Conservation (phyloP, 2,888 invertebrate species). For the Steinernema hermaphroditum region DNA sequence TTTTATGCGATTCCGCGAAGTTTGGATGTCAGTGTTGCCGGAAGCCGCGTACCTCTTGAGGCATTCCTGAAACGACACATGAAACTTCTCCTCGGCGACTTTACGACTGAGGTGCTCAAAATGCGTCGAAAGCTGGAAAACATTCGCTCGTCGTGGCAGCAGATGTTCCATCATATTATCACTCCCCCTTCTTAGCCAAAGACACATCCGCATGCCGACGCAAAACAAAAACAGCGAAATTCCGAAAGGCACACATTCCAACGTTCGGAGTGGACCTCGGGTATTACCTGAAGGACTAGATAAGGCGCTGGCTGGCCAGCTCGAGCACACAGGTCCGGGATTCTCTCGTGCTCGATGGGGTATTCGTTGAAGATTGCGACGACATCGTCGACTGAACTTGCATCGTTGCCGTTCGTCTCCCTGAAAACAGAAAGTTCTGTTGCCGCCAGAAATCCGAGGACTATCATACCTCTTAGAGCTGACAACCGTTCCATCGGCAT, state of each 20-base stretch:
- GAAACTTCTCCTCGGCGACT: slow-evolving; percentile 22
- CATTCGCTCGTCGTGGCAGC: not conserved
- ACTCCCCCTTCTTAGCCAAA: slow-evolving; percentile 8
- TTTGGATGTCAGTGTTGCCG: slow-evolving; percentile 79
- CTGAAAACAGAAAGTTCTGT: slow-evolving; percentile 15
- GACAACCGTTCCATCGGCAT: slow-evolving; percentile 43
- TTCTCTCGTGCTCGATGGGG: slow-evolving; percentile 85
- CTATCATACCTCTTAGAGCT: slow-evolving; percentile 12
- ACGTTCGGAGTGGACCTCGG: slow-evolving; percentile 67
- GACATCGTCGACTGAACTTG: slow-evolving; percentile 23
- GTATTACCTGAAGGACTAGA: slow-evolving; percentile 80
- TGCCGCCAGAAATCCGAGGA: not conserved
- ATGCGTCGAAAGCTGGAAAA: slow-evolving; percentile 17
- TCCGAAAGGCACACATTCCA: no score
- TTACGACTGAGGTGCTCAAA: slow-evolving; percentile 5
- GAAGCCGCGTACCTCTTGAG: slow-evolving; percentile 78
- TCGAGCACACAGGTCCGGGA: slow-evolving; percentile 76
- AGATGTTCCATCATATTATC: slow-evolving; percentile 30
- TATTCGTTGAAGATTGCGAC: slow-evolving; percentile 76
- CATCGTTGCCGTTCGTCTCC: slow-evolving; percentile 32
- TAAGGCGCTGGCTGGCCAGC: slow-evolving; percentile 93
- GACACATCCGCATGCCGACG: slow-evolving; percentile 1
- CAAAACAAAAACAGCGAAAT: slow-evolving; percentile 23
- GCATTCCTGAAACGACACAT: slow-evolving; percentile 68
- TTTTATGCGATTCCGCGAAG: slow-evolving; percentile 80